Evolutionary conservation across 1,140 invertebrate species (phyloP), one percentile per base, ranked within the genome.

Genomic region (Drosophila paulistorum): DNA sequence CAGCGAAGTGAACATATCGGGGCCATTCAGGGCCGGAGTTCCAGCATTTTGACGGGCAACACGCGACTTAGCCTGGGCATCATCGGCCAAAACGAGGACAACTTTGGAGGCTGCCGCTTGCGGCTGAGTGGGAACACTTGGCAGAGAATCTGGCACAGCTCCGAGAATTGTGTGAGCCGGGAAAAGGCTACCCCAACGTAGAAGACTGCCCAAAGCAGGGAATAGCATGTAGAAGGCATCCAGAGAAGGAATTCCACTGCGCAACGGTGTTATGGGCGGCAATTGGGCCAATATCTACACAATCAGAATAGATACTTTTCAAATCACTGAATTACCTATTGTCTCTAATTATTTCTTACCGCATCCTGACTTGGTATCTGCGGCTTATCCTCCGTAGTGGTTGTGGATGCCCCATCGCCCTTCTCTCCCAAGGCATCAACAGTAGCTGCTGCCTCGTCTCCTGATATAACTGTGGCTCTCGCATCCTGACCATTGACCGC

Each of bases 11-110:
- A 64, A n/a, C 61, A 65, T 55, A 0, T 10, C 62, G 1, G 39
- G 35, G 0, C 39, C 48, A 35, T 59, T 69, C 9, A 66, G 1
- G 7, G 51, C 5, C 26, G 48, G 14, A 30, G 60, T 4, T 54
- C 68, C 39, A 35, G 60, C 3, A 51, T 89, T 74, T 51, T 90
- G 85, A 14, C 85, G 86, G 2, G 79, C 41, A 0, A 82, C 78
- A 4, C 85, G 71, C 1, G 86, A 73, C 63, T 90, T 90, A 20
- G 65, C 75, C 9, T 72, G 74, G 10, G 72, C 72, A 48, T 90
- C 86, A 2, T 90, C 86, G 20, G 90, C 86, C 30, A 91, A 62
- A 4, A 91, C 90, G 1, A 91, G 71, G 10, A 91, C 86, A 14
- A 91, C 90, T 68, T 91, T 91, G 7, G 90, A 91, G 20, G 81